These are phyloP conservation scores for Opisthograptis luteolata DNA, from an alignment of 2,888 invertebrate genomes.

Conservation along the genomic window DNA sequence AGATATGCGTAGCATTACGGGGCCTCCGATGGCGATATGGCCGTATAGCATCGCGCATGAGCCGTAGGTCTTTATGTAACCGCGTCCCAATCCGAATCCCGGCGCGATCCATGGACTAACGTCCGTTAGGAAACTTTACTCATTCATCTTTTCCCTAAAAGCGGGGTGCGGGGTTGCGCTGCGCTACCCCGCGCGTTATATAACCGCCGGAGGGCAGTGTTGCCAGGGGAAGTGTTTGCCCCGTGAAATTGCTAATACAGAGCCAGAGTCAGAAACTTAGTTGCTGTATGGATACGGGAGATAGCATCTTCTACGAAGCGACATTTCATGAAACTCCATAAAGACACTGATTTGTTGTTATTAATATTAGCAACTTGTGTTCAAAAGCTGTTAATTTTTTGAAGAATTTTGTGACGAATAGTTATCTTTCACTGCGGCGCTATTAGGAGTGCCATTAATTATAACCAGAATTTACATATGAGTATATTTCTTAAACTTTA, in stretches of 20 bases:
- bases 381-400: too few species aligned
- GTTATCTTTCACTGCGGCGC: too few species aligned
- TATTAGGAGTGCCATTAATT: too few species aligned
- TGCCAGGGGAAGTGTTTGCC: constrained; percentile 60
- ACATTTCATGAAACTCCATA: too few species aligned
- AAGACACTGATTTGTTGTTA: too few species aligned
- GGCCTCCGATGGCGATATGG: constrained; percentile 33
- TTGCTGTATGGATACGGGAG: too few species aligned
- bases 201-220: constrained; percentile 63
- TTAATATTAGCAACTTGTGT: too few species aligned
- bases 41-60: constrained; percentile 56
- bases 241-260: constrained; percentile 29
- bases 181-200: constrained; percentile 75
- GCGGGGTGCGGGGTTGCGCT: constrained; percentile 73
- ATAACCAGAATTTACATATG: too few species aligned
- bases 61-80: constrained; percentile 70
- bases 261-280: too few species aligned
- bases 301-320: too few species aligned
- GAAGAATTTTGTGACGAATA: too few species aligned
- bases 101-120: constrained; percentile 73
- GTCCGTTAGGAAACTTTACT: constrained; percentile 80
- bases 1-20: background rate
- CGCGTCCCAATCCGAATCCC: constrained; percentile 62
- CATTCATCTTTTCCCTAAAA: constrained; percentile 82
- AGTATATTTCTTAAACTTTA: too few species aligned